Evolutionary conservation across 1,140 invertebrate genomes (phyloP).

Genomic region (Chymomyza costata): DNA sequence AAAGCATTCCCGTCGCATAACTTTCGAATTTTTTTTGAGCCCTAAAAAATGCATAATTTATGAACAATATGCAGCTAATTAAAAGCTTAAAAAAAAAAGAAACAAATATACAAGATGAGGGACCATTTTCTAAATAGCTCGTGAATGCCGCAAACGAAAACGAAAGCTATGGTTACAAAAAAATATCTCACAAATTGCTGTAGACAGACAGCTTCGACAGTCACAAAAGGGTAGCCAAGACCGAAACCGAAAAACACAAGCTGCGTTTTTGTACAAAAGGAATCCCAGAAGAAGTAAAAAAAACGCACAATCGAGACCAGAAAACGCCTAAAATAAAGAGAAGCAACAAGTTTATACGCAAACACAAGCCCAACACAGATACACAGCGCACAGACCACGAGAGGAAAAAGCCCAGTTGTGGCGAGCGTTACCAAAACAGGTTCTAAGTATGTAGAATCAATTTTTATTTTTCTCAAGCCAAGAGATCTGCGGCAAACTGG

Average conservation of each 20-base stretch:
- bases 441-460: conserved; percentile 69
- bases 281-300: background rate
- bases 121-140: conserved; percentile 8
- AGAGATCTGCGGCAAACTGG: conserved; percentile 41
- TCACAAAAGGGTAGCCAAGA: conserved; percentile 2
- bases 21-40: no score
- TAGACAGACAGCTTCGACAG: no score
- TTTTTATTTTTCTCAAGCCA: conserved; percentile 65
- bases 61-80: conserved; percentile 45
- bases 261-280: no score
- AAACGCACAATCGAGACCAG: conserved; percentile 26
- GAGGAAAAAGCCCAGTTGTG: conserved; percentile 14
- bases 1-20: background rate
- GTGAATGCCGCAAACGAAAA: conserved; percentile 36
- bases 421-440: conserved; percentile 55
- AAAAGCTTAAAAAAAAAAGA: conserved; percentile 13
- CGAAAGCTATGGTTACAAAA: conserved; percentile 31
- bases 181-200: no score
- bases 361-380: conserved; percentile 35
- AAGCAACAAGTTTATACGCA: conserved; percentile 45
- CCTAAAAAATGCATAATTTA: conserved; percentile 39
- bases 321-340: conserved; percentile 52
- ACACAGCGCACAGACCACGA: conserved; percentile 21
- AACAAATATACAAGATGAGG: background rate
- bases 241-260: conserved; percentile 6